Base-by-base conservation (phyloP, 2,113 vertebrate species). In the Hystrix cristata region DNA sequence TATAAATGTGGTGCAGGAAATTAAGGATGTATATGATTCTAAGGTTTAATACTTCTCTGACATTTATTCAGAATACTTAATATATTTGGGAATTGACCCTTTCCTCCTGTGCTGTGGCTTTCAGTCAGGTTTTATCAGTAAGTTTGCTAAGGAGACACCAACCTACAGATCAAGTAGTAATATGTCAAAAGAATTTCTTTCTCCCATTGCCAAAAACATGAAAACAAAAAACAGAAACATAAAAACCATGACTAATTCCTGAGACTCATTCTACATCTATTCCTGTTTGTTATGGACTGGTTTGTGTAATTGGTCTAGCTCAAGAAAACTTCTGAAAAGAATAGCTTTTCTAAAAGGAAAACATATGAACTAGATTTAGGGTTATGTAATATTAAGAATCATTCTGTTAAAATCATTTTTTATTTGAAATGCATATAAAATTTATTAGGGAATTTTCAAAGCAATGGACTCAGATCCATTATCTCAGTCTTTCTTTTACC, bases 381-480 rank as follows among this genome's bases (percentile, higher is more conserved):
- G 69, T 76, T 80, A 46, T 31, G 90, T 8, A 31, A 14, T 87
- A 74, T 74, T 80, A 80, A 55, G 27, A 90, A 23, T n/a, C 18
- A 83, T 83, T 62, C 7, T 74, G n/a, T 91, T 59, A 92, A 76
- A 80, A 14, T 7, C 3, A 82, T 62, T 83, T 92, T 79, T 91
- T 62, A 67, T 95, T 79, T 95, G 7, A 87, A 95, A 91, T 23
- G 1, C n/a, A 34, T 69, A 1, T 53, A 67, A 83, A 90, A 59
- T 67, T 92, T 81, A 79, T 9, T 86, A 64, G 8, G 59, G 6
- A 53, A 83, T 48, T 87, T 95, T 23, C 29, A 72, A 90, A 91
- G 13, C 16, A 69, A 9, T 31, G 14, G 43, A 9, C 29, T 91
- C 34, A 64, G 9, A 78, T 60, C 29, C 14, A 76, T 82, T 87